These are phyloP conservation scores for Hirudinaria manillensis DNA, from an alignment of 2,888 invertebrate species.

Conservation along the genomic window DNA sequence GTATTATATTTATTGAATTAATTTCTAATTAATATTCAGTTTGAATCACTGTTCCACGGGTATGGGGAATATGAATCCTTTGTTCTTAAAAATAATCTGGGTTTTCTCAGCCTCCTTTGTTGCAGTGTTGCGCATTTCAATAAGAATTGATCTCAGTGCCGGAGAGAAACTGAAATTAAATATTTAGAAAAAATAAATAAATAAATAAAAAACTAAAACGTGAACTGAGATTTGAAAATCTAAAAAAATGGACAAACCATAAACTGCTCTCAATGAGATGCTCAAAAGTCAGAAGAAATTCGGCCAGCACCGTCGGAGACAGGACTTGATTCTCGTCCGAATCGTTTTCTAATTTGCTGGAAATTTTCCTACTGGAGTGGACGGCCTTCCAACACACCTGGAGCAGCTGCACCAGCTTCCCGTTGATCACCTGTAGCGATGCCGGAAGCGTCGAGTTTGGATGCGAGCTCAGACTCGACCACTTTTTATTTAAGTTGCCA, in stretches of 20 bases:
- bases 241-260: conserved; percentile 2
- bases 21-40: too few relatives aligned
- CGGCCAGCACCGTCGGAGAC: neutral
- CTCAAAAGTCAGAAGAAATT: neutral
- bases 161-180: neutral
- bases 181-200: too few relatives aligned
- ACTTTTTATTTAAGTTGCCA: conserved; percentile 4
- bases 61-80: conserved; percentile 4
- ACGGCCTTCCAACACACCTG: neutral
- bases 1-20: too few relatives aligned
- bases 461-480: neutral
- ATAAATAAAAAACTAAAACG: neutral
- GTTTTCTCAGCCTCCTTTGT: neutral
- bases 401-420: neutral
- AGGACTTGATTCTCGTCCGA: neutral
- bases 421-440: conserved; percentile 3
- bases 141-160: neutral
- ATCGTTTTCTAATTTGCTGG: neutral
- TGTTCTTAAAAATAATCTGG: neutral
- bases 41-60: neutral
- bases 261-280: neutral
- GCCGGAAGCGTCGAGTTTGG: neutral
- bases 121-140: neutral
- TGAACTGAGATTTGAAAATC: neutral
- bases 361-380: neutral